phyloP scores from a whole-genome alignment of 2,113 vertebrate genomes.

The Ammodytes dubius region DNA sequence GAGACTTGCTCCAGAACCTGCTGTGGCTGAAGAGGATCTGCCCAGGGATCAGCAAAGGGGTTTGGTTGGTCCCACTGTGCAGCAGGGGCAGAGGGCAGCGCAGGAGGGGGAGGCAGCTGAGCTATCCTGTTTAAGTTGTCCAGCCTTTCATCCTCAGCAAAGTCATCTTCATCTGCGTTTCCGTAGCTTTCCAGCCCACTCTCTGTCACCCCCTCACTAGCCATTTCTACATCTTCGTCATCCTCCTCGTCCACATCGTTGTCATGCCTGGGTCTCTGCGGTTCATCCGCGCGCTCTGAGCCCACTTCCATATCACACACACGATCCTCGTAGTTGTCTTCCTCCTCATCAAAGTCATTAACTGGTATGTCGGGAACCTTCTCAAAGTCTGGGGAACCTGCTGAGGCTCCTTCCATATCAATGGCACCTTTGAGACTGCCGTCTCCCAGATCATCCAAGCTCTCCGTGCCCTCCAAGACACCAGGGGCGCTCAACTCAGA shows the following conservation, averaged over 20 bases:
- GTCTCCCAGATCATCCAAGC: slow-evolving; percentile 85
- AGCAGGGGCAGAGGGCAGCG: slow-evolving; percentile 67
- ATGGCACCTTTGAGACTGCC: slow-evolving; percentile 85
- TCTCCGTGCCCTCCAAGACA: slow-evolving; percentile 86
- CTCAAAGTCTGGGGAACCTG: slow-evolving; percentile 84
- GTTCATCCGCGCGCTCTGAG: slow-evolving; percentile 82
- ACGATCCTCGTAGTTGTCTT: slow-evolving; percentile 73
- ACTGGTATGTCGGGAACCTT: slow-evolving; percentile 82
- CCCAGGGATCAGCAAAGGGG: slow-evolving; percentile 76
- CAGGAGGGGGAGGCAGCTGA: slow-evolving; percentile 58
- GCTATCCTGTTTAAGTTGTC: slow-evolving; percentile 83
- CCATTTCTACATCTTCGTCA: slow-evolving; percentile 87
- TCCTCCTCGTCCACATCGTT: slow-evolving; percentile 78
- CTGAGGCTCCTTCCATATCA: slow-evolving; percentile 83
- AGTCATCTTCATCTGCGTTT: slow-evolving; percentile 85
- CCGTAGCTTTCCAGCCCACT: slow-evolving; percentile 86
- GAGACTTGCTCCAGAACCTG: slow-evolving; percentile 9
- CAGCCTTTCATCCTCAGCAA: slow-evolving; percentile 82
- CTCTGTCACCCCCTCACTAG: slow-evolving; percentile 85
- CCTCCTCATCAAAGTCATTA: slow-evolving; percentile 80
- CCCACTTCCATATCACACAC: slow-evolving; percentile 87
- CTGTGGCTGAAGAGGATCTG: slow-evolving; percentile 71
- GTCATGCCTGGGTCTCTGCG: slow-evolving; percentile 66
- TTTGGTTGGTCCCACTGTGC: slow-evolving; percentile 79
- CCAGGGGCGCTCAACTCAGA: slow-evolving; percentile 86